Percentiles rank a stretch among this genome's conserved stretches.
Conservation (phyloP, 2,113 vertebrate genomes). For the Poeciliopsis occidentalis region DNA sequence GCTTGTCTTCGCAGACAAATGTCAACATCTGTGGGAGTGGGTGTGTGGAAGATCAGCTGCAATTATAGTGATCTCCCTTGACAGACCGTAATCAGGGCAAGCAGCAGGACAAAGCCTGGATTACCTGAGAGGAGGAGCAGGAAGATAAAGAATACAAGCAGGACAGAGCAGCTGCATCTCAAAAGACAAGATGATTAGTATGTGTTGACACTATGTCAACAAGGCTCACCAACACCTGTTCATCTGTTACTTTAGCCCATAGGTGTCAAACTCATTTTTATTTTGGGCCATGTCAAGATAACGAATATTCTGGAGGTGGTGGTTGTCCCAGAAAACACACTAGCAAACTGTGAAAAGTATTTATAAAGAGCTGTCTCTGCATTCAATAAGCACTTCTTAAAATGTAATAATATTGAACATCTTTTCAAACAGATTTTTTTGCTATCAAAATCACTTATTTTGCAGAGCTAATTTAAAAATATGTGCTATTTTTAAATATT, state of each 20-base stretch:
- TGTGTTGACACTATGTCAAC: not conserved
- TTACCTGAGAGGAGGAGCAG: slow-evolving; percentile 50
- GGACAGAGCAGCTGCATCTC: not conserved
- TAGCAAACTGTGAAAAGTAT: no score
- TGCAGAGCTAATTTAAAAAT: no score
- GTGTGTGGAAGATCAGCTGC: slow-evolving; percentile 56
- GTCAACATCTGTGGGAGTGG: slow-evolving; percentile 26
- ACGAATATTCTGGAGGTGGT: no score
- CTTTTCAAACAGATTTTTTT: no score
- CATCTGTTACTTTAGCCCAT: not conserved
- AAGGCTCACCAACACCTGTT: not conserved
- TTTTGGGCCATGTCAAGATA: no score
- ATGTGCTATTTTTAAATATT: no score
- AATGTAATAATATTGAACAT: no score
- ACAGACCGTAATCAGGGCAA: slow-evolving; percentile 63
- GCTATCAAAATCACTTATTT: no score
- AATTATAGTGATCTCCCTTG: slow-evolving; percentile 72
- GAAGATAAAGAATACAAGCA: slow-evolving; percentile 7
- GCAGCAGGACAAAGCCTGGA: slow-evolving; percentile 56
- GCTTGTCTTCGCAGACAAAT: slow-evolving; percentile 33
- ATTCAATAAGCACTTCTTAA: no score
- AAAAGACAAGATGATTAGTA: not conserved
- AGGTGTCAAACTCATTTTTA: no score
- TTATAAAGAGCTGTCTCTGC: no score
- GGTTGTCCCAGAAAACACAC: no score